Percentiles rank a stretch among this genome's conserved stretches.
Evolutionary conservation across 1,140 invertebrate genomes (phyloP).

Genomic region (Procambarus virginalis): DNA sequence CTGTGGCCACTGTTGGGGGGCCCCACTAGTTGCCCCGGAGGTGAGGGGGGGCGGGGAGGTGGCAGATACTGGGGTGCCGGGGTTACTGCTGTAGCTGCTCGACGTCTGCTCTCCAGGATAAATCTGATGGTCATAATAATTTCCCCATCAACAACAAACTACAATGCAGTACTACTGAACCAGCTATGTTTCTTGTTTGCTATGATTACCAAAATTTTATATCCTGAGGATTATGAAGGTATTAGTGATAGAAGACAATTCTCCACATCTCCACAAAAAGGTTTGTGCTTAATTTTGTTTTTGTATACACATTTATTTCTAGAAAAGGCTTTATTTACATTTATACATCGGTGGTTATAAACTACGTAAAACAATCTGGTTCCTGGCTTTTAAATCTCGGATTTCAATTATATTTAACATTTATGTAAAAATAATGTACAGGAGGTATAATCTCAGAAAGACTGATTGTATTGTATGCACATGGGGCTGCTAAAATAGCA

Average conservation of each 20-base stretch:
- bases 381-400: too few species aligned
- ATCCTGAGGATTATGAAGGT: not conserved
- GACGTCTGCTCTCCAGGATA: conserved; percentile 91
- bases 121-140: conserved; percentile 79
- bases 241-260: not conserved
- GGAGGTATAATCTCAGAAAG: too few species aligned
- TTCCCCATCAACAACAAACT: conserved; percentile 4
- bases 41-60: conserved; percentile 89
- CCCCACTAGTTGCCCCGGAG: conserved; percentile 72
- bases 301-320: too few species aligned
- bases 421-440: too few species aligned
- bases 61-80: conserved; percentile 78
- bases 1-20: conserved; percentile 72
- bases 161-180: not conserved
- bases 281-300: too few species aligned
- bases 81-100: conserved; percentile 94
- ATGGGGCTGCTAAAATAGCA: too few species aligned
- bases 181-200: not conserved
- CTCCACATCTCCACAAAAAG: not conserved
- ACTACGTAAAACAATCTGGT: too few species aligned
- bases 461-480: too few species aligned
- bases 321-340: too few species aligned
- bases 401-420: too few species aligned
- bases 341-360: too few species aligned
- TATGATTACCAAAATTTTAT: not conserved